A percentile compares a stretch with the other conserved stretches of the same genome.
phyloP scores from a whole-genome alignment of 2,113 vertebrate species.

The Centropus bengalensis region DNA sequence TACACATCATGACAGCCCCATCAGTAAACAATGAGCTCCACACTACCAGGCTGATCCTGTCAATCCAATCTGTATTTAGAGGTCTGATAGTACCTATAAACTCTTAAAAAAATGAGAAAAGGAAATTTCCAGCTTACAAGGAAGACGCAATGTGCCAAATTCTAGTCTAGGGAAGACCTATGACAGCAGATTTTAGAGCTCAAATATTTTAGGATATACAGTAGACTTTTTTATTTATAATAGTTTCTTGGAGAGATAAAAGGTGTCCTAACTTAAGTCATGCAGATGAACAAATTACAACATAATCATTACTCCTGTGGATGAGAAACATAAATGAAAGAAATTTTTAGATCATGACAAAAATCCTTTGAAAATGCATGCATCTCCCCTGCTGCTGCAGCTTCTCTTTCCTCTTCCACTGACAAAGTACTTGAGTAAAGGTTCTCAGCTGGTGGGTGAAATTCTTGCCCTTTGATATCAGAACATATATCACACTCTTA shows the following conservation, averaged over 20 bases:
- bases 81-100: background rate
- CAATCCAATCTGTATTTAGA: background rate
- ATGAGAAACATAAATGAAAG: background rate
- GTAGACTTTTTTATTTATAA: background rate
- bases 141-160: background rate
- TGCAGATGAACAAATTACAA: background rate
- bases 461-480: background rate
- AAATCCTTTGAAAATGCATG: background rate
- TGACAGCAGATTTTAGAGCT: background rate
- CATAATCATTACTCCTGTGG: background rate
- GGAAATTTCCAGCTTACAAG: background rate
- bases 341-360: background rate
- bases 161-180: background rate
- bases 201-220: background rate
- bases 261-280: background rate
- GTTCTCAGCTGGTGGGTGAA: background rate
- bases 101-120: background rate
- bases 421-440: background rate
- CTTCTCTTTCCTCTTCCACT: background rate
- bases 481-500: background rate
- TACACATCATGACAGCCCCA: background rate
- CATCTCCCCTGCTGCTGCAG: background rate
- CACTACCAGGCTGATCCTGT: accelerated
- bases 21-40: background rate
- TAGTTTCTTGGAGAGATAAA: background rate